Evolutionary conservation across 2,113 vertebrate species (phyloP), one percentile per base, ranked within the genome.

Genomic region (Stercorarius parasiticus): DNA sequence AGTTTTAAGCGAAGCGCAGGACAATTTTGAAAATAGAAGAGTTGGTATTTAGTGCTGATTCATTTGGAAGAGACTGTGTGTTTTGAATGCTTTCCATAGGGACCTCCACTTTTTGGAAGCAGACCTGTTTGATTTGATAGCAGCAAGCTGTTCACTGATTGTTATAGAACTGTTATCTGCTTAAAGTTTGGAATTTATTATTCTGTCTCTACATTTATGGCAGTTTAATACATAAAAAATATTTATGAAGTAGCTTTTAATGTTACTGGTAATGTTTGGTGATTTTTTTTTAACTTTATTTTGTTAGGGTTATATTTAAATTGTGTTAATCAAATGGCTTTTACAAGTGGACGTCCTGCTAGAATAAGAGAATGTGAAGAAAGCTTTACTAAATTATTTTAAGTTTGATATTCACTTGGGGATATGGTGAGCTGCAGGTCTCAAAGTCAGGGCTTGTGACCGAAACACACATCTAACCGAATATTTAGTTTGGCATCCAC

Each of bases 401-500:
- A 61, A 65, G 11, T 58, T 76, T 70, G 65, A 49, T 79, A 29
- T 49, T 73, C 32, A 49, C 13, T 47, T 80, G 22, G 4, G 20
- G 21, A 29, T 85, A 2, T 16, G 43, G 29, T 67, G 13, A 90
- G n/a, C 59, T 79, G 18, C 73, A 76, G 43, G 12, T 82, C 6
- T 66, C 8, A 10, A 64, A 80, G 43, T 76, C 16, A 5, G 30
- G 11, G 20, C 30, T 87, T 78, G 38, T 89, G 65, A 59, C 14
- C 0, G 0, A 73, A 61, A 26, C 65, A 11, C 19, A 5, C 20
- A 40, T 84, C 13, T 74, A 50, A 64, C 15, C 34, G 71, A 67
- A 29, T 34, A 80, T 21, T 70, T 70, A 53, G 20, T 72, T 61
- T 50, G 13, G 32, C 18, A 34, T 80, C 10, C 20, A 11, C 59